Evolutionary conservation across 1,140 invertebrate genomes (phyloP), one percentile per base, ranked within the genome.

Genomic region (Pissodes strobi): DNA sequence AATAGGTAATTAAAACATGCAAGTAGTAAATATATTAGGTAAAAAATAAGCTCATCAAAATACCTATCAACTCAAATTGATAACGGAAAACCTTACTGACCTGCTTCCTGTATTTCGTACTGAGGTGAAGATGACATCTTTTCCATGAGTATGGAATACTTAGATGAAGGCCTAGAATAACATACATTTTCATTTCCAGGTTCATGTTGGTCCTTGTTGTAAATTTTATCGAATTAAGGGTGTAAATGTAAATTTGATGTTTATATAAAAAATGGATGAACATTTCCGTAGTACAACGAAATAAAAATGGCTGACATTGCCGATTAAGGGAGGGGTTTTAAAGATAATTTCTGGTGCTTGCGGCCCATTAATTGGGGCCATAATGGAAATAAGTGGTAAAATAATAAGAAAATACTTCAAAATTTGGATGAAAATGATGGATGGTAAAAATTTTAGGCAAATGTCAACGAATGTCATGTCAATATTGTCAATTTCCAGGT

Each of bases 401-500:
- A 37, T 56, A 39, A 27, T 10, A 3, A 64, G 43, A 39, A 27
- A 38, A 37, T n/a, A 27, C 9, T 37, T 48, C n/a, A 52, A 58
- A 43, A 49, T 43, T 52, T 65, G 5, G 34, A 65, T 58, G 49
- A 51, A 51, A 48, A 56, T 58, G 55, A 58, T 65, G 34, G 53
- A 65, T 65, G 63, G 59, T 55, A 65, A 65, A 22, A 65, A 34
- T 52, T 56, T 65, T 65, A 51, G 43, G 63, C 43, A 65, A 46
- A 65, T 65, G 63, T 65, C 63, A 65, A 41, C 63, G 63, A 65
- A 55, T 59, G 63, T 65, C 63, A 65, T 48, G 63, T 65, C 63
- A 65, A 65, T 65, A 65, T 65, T 65, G 63, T 65, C 63, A 65
- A 59, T 65, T 58, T 51, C 10, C 63, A 58, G 63, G 63, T 59